A percentile compares a stretch with the other conserved stretches of the same genome.
These are phyloP conservation scores for Psittacara wagleri DNA, from an alignment of 2,113 vertebrate species.

Conservation along the genomic window DNA sequence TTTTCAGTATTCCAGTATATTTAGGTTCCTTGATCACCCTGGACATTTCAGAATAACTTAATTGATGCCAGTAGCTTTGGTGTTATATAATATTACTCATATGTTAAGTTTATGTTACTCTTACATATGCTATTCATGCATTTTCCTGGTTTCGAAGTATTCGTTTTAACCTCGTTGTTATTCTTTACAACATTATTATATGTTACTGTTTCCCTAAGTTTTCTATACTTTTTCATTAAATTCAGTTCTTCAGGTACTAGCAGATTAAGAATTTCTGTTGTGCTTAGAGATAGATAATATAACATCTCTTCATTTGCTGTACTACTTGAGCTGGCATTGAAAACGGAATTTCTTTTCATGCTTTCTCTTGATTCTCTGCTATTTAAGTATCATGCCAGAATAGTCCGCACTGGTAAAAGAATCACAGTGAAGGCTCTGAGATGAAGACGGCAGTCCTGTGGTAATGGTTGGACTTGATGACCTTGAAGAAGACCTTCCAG, in stretches of 20 bases:
- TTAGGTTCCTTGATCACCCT: neutral
- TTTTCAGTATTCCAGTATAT: constrained; percentile 22
- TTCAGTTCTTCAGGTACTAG: neutral
- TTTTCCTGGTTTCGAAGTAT: neutral
- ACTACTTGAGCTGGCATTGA: neutral
- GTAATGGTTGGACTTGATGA: neutral
- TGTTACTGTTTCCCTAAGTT: neutral
- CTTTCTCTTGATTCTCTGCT: neutral
- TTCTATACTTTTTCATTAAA: neutral
- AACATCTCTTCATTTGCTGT: neutral
- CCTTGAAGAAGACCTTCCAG: neutral
- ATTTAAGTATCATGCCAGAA: neutral
- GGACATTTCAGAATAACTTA: constrained; percentile 24
- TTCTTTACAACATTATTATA: neutral
- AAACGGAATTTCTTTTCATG: neutral
- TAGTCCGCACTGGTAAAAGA: neutral
- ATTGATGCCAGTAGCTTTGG: neutral
- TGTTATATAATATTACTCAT: neutral
- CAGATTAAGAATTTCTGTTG: neutral
- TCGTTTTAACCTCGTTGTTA: neutral
- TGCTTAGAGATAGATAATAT: neutral
- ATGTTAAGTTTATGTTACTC: neutral
- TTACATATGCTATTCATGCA: neutral
- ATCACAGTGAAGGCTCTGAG: neutral
- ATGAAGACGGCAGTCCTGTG: neutral